Percentiles rank a stretch among this genome's conserved stretches.
phyloP scores from a whole-genome alignment of 2,888 invertebrate species.

The Endotricha flammealis region DNA sequence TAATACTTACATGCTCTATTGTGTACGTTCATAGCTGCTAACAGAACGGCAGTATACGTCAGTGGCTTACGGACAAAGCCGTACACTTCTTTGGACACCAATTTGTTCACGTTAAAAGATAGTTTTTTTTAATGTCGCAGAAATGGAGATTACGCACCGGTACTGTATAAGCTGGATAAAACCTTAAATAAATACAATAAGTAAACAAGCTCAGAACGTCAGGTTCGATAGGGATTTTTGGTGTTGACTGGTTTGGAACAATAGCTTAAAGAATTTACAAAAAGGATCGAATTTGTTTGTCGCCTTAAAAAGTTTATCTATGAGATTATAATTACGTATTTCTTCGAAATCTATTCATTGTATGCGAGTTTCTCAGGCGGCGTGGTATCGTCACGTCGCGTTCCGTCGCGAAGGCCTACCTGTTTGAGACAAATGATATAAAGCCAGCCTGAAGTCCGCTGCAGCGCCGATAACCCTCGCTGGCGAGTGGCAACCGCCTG shows the following conservation, averaged over 20 bases:
- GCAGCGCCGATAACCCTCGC: constrained; percentile 42
- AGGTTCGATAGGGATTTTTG: constrained; percentile 29
- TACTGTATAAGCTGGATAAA: constrained; percentile 65
- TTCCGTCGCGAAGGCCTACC: constrained; percentile 25
- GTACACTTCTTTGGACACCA: constrained; percentile 41
- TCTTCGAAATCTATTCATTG: constrained; percentile 46
- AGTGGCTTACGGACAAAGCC: constrained; percentile 32
- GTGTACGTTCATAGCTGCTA: constrained; percentile 19
- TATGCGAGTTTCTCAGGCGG: constrained; percentile 25
- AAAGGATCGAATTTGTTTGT: constrained; percentile 66
- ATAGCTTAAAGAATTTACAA: constrained; percentile 52
- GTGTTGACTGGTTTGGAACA: constrained; percentile 46
- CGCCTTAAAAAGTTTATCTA: constrained; percentile 56
- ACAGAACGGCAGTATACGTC: constrained; percentile 28
- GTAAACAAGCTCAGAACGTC: constrained; percentile 57
- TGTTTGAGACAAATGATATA: constrained; percentile 21
- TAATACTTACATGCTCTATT: constrained; percentile 26
- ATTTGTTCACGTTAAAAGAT: constrained; percentile 60
- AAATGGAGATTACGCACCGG: constrained; percentile 54
- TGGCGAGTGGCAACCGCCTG: constrained; percentile 42
- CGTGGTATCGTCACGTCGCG: constrained; percentile 11
- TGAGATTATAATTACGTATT: constrained; percentile 46
- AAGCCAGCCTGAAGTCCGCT: constrained; percentile 8
- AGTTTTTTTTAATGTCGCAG: constrained; percentile 44
- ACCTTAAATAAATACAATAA: constrained; percentile 73